Conservation (phyloP, 2,797 vertebrate genomes). For the Balearica regulorum region DNA sequence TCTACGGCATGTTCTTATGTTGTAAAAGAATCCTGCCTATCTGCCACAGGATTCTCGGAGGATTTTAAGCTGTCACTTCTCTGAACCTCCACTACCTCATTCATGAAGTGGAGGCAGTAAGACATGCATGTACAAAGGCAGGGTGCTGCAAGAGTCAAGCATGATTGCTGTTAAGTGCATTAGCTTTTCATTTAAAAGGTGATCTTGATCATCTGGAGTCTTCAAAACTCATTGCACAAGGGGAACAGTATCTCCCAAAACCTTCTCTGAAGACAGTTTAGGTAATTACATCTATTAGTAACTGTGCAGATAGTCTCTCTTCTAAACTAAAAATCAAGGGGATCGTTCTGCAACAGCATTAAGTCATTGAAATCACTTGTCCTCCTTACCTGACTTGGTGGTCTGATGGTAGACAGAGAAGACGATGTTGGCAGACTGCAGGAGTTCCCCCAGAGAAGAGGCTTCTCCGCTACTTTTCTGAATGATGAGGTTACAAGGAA, state of each 20-base stretch:
- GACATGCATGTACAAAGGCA: not conserved
- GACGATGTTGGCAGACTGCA: conserved; percentile 78
- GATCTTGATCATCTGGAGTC: not conserved
- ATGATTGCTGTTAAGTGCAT: not conserved
- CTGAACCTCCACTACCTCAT: not conserved
- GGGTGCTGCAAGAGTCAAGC: not conserved
- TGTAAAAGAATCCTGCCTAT: not conserved
- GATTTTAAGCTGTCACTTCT: not conserved
- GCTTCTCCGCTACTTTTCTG: conserved; percentile 82
- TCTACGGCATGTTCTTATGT: not conserved
- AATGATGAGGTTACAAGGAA: conserved; percentile 81
- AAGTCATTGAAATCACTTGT: not conserved
- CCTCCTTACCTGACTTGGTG: conserved; percentile 64
- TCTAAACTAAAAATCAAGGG: not conserved
- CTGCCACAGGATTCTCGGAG: not conserved
- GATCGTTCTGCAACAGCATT: not conserved
- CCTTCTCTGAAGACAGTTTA: not conserved
- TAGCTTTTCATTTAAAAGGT: not conserved
- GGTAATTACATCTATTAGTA: not conserved
- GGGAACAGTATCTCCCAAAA: not conserved
- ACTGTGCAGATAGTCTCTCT: not conserved
- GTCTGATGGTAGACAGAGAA: conserved; percentile 88
- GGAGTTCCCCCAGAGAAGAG: conserved; percentile 86
- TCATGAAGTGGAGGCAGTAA: not conserved
- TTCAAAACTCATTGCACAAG: not conserved